phyloP scores from a whole-genome alignment of 2,888 invertebrate genomes.

The Macrophya annulata region DNA sequence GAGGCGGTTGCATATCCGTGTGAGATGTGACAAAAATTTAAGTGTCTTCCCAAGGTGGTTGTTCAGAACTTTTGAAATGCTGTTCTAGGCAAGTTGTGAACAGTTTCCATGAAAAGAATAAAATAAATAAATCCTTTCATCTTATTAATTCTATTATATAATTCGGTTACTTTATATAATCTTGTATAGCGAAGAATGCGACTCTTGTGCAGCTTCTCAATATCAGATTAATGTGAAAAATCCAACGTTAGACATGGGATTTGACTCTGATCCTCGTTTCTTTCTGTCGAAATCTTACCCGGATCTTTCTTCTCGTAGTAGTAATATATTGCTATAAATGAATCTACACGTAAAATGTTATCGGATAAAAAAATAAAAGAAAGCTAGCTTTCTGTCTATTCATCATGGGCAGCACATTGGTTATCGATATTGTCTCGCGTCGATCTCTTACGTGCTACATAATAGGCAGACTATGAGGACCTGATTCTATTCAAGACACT shows the following conservation, averaged over 20 bases:
- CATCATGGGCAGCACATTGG: constrained; percentile 25
- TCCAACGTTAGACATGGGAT: background rate
- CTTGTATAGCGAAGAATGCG: background rate
- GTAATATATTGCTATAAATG: constrained; percentile 8
- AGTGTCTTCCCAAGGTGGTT: background rate
- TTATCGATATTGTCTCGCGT: constrained; percentile 49
- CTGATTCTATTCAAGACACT: constrained; percentile 23
- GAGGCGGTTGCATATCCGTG: background rate
- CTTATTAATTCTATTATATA: background rate
- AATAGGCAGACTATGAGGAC: constrained; percentile 40
- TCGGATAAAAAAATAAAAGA: background rate
- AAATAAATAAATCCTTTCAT: background rate
- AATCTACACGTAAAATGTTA: background rate
- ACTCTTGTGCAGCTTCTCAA: constrained; percentile 27
- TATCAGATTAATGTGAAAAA: constrained; percentile 15
- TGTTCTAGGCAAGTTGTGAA: background rate
- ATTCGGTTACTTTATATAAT: background rate
- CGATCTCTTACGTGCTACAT: constrained; percentile 10
- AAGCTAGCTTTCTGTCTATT: constrained; percentile 11
- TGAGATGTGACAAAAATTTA: background rate
- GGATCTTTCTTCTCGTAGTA: background rate
- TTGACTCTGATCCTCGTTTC: background rate
- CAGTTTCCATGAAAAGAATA: background rate
- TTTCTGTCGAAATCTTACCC: background rate
- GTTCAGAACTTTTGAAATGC: no score